Evolutionary conservation across 1,140 invertebrate genomes (phyloP).

Genomic region (Platyscapa corneri): DNA sequence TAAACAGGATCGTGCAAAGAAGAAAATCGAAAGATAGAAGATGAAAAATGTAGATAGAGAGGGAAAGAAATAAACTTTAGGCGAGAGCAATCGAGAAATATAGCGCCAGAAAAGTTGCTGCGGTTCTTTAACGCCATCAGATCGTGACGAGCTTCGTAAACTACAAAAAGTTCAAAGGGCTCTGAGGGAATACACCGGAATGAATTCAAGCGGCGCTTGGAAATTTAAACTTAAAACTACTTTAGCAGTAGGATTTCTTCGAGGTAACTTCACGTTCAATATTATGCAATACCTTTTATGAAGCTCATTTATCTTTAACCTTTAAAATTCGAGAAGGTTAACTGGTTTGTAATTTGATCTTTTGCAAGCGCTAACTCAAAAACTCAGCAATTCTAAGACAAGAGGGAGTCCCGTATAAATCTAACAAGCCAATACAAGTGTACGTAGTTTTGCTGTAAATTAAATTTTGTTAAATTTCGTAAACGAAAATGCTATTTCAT

Average conservation of each 20-base stretch:
- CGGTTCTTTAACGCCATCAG: constrained; percentile 26
- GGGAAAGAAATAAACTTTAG: constrained; percentile 5
- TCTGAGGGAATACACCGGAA: neutral
- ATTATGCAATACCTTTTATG: constrained; percentile 19
- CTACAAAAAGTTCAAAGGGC: constrained; percentile 3
- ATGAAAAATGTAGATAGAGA: constrained; percentile 23
- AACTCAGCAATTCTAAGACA: neutral
- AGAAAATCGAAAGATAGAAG: neutral
- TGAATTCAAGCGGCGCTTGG: neutral
- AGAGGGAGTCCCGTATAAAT: neutral
- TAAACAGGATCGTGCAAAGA: constrained; percentile 12
- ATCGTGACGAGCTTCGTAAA: constrained; percentile 40
- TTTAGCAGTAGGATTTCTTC: constrained; percentile 12
- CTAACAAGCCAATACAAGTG: no score
- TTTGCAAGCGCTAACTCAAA: neutral
- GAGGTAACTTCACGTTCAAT: neutral
- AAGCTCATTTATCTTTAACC: constrained; percentile 5
- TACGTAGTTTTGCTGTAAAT: no score
- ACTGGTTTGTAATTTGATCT: neutral
- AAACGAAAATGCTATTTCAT: no score
- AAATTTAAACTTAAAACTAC: constrained; percentile 18
- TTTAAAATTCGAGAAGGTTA: neutral
- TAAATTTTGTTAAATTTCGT: no score
- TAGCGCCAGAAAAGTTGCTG: constrained; percentile 18
- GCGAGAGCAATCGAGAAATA: constrained; percentile 19